Base-by-base conservation (phyloP, 2,888 invertebrate genomes). In the Melinopterus prodromus region DNA sequence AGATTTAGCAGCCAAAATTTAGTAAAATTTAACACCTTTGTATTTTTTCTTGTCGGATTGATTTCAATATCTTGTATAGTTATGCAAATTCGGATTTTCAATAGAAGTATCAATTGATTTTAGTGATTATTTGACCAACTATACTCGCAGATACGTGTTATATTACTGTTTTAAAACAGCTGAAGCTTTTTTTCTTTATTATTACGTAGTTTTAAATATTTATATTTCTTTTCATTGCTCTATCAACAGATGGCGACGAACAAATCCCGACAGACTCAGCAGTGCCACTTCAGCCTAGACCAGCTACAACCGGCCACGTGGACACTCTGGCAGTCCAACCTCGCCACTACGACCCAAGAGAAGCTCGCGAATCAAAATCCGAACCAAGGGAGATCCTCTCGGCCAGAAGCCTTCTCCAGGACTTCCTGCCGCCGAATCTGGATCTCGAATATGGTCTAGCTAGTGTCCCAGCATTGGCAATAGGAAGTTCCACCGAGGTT, bases 261-360 rank as follows among this genome's bases (percentile, higher is more conserved):
- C 70, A 26, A 16, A 86, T 89, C 89, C 69, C 90, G 88, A 77
- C 90, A 90, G 81, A 90, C 90, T 84, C 90, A 91, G 81, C 87
- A 6, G 77, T 93, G 82, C 93, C 94, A 84, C 88, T 94, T 84
- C 93, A 93, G 90, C 94, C 94, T 75, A 90, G 94, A 83, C 92
- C 94, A 83, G 93, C 94, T 76, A 95, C 94, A 84, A 94, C 93
- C 69, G 94, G 93, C 81, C 89, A 92, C 86, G 93, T 93, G 86
- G 92, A 93, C 83, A 92, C 94, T 89, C 90, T 95, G 86, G 94
- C 94, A 80, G 89, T 95, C 80, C 95, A 95, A 91, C 94, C 95
- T 81, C 93, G 93, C 86, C 53, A 3, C 53, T 53, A 53, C 53
- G 92, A 92, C 87, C 91, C 91, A 81, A 88, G 90, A 14, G 90